Conservation (phyloP, 2,888 invertebrate species). For the Peribatodes rhomboidaria region DNA sequence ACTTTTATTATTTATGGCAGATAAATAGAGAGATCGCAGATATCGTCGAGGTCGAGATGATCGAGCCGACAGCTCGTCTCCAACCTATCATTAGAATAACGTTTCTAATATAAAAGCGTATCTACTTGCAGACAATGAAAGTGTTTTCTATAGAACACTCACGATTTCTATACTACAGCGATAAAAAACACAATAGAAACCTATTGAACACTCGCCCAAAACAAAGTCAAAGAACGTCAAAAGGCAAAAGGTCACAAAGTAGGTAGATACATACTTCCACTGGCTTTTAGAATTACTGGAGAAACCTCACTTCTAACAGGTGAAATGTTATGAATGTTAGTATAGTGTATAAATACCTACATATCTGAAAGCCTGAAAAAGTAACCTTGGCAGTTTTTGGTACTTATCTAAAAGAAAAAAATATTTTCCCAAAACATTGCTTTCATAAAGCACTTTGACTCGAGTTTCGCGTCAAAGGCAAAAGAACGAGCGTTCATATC, state of each 20-base stretch:
- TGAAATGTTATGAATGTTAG: conserved; percentile 1
- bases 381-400: neutral
- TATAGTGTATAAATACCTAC: neutral
- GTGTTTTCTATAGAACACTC: neutral
- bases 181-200: neutral
- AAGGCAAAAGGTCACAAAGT: conserved; percentile 10
- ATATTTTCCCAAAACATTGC: conserved; percentile 20
- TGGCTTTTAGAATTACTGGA: conserved; percentile 13
- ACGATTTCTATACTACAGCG: neutral
- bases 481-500: conserved; percentile 18
- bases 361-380: neutral
- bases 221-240: neutral
- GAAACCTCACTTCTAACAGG: conserved; percentile 14
- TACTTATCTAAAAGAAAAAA: conserved; percentile 13
- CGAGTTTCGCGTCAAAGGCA: conserved; percentile 24
- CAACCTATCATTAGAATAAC: neutral
- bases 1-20: too few relatives aligned
- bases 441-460: conserved; percentile 22
- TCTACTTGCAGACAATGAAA: neutral
- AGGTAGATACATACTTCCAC: too few relatives aligned
- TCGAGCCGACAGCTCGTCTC: neutral
- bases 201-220: neutral
- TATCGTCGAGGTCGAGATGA: neutral
- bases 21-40: neutral
- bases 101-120: neutral